Base-by-base conservation (phyloP, 1,140 invertebrate species). In the Berghia stephanieae region DNA sequence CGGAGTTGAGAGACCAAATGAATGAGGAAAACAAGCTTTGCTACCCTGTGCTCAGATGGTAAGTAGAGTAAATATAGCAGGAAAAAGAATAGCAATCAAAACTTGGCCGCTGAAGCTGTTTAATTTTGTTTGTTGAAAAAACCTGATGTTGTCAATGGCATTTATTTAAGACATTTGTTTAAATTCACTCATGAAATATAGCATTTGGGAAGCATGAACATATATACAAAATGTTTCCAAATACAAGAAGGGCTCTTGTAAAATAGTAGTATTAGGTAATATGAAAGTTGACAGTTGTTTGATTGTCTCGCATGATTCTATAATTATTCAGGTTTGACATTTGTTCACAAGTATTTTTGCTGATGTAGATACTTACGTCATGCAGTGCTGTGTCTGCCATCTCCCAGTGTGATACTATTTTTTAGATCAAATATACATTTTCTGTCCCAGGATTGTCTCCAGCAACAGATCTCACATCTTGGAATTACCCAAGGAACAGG, bases 391-490 rank as follows among this genome's bases (percentile, higher is more conserved):
- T 57, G 55, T 6, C 5, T 6, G 6, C 55, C 2, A 3, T 57
- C 8, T 27, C 8, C 2, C 10, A 57, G 34, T 16, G 5, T 27
- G 21, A 57, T n/a, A n/a, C n/a, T 24, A 57, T 27, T 0, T 57
- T 0, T 8, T 27, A 2, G 55, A 57, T 8, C 24, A 21, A n/a
- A 8, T 13, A 18, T 52, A 0, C 0, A 0, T 31, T 38, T 43
- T 78, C 69, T 5, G 69, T 81, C 80, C 44, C 75, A 86, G 85
- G 86, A 85, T 87, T 6, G 86, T 87, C 16, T 80, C 83, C 1
- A 87, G 86, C 81, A 86, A 86, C 76, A 81, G 86, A 67, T 87
- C 85, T 16, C 86, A 88, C 72, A 88, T 87, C 60, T 85, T 87
- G 34, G 86, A 85, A 67, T 68, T 88, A 42, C 80, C 83, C 40